Evolutionary conservation across 2,888 invertebrate species (phyloP).

Genomic region (Thumatha senex): DNA sequence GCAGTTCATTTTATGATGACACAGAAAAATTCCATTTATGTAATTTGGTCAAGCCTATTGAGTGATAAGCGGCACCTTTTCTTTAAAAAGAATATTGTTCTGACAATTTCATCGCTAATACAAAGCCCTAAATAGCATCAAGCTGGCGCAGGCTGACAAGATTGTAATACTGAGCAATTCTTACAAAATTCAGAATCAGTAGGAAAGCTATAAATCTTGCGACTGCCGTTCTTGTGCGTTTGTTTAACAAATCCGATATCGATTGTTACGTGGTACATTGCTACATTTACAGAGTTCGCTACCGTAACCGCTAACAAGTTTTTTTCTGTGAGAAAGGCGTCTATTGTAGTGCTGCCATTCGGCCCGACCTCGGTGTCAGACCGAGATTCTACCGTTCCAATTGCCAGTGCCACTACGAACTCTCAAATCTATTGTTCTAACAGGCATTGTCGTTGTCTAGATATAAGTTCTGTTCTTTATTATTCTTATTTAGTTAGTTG

Average conservation of each 20-base stretch:
- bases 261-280: conserved; percentile 24
- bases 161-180: background rate
- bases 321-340: conserved; percentile 60
- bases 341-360: conserved; percentile 44
- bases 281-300: conserved; percentile 31
- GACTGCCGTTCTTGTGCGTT: conserved; percentile 36
- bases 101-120: no score
- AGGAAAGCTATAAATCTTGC: conserved; percentile 15
- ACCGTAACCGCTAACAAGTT: conserved; percentile 49
- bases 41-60: no score
- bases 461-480: conserved; percentile 30
- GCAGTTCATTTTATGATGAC: no score
- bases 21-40: no score
- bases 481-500: conserved; percentile 17
- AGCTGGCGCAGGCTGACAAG: no score
- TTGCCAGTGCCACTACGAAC: conserved; percentile 29
- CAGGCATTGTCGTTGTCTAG: conserved; percentile 35
- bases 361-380: conserved; percentile 40
- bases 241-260: conserved; percentile 36
- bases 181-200: background rate
- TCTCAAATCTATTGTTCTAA: conserved; percentile 44
- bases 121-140: no score
- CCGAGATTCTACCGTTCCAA: conserved; percentile 37
- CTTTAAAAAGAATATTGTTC: no score
- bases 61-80: no score